These are phyloP conservation scores for Spilosoma lubricipeda DNA, from an alignment of 2,888 invertebrate species.

Conservation along the genomic window DNA sequence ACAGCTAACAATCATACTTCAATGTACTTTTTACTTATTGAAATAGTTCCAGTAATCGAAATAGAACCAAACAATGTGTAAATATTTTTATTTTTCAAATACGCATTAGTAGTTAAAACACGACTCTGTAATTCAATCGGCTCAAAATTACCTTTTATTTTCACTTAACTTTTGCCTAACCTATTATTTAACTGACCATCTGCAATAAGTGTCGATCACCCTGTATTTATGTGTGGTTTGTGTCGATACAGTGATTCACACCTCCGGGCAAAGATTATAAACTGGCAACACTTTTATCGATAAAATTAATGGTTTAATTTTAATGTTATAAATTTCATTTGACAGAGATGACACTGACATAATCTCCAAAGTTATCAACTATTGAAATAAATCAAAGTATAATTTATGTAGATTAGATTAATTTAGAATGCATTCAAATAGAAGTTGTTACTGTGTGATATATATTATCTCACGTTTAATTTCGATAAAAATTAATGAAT, in stretches of 20 bases:
- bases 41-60: no score
- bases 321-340: not conserved
- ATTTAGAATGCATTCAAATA: not conserved
- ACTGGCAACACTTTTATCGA: constrained; percentile 35
- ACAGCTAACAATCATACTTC: no score
- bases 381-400: constrained; percentile 15
- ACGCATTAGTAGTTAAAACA: no score
- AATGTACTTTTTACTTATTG: no score
- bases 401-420: not conserved
- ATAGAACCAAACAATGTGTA: no score
- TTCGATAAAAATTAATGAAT: constrained; percentile 38
- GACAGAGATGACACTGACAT: not conserved
- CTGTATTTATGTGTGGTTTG: constrained; percentile 55
- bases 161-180: constrained; percentile 65
- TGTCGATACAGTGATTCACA: constrained; percentile 62
- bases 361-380: not conserved
- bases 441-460: not conserved
- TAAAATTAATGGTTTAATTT: constrained; percentile 21
- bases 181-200: constrained; percentile 61
- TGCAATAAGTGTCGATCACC: constrained; percentile 33
- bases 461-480: constrained; percentile 7
- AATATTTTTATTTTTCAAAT: no score
- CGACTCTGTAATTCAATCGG: not conserved
- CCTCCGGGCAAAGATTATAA: constrained; percentile 43
- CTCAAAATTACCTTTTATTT: constrained; percentile 47